A percentile compares a stretch with the other conserved stretches of the same genome.
Evolutionary conservation across 2,888 invertebrate genomes (phyloP).

Genomic region (Ischnus inquisitorius): DNA sequence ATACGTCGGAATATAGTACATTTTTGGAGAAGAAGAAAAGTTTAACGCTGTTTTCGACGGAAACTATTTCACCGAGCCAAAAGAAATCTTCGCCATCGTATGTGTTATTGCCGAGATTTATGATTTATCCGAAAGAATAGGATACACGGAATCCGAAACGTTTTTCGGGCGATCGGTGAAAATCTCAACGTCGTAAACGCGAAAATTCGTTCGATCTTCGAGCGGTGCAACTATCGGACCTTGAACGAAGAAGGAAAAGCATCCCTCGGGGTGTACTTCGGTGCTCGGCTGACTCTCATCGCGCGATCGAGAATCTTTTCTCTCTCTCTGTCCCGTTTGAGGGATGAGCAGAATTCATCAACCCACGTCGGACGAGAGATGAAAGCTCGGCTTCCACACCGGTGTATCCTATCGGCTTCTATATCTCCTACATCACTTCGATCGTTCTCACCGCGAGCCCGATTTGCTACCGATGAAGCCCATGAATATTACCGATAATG

Average conservation of each 20-base stretch:
- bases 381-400: constrained; percentile 69
- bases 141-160: neutral
- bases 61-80: neutral
- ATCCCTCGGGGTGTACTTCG: neutral
- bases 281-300: constrained; percentile 9
- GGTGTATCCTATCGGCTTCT: constrained; percentile 57
- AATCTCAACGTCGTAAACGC: constrained; percentile 15
- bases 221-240: neutral
- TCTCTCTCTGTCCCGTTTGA: constrained; percentile 48
- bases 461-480: constrained; percentile 33
- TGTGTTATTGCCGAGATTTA: neutral
- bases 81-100: neutral
- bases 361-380: constrained; percentile 68
- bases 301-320: constrained; percentile 12
- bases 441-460: constrained; percentile 8
- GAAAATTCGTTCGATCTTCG: constrained; percentile 17
- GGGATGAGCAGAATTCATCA: constrained; percentile 74
- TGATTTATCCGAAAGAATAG: constrained; percentile 20
- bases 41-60: neutral
- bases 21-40: neutral
- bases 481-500: constrained; percentile 72
- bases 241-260: neutral
- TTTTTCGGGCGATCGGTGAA: constrained; percentile 1
- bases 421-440: constrained; percentile 59
- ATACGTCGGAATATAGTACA: neutral